Percentiles rank a stretch among this genome's conserved stretches.
phyloP scores from a whole-genome alignment of 2,888 invertebrate genomes.

The Sicus ferrugineus region DNA sequence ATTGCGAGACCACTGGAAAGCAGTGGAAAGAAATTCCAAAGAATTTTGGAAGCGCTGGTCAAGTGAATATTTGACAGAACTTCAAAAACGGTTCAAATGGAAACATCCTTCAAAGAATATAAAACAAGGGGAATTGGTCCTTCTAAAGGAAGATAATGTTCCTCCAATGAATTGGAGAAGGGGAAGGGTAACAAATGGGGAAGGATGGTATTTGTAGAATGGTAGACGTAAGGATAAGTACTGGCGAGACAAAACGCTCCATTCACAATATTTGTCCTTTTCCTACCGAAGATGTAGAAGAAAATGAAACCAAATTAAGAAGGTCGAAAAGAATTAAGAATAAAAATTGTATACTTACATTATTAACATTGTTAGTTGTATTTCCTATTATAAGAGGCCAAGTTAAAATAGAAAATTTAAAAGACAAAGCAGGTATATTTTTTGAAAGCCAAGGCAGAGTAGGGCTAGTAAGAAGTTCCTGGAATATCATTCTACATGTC shows the following conservation, averaged over 20 bases:
- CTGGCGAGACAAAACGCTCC: too few relatives aligned
- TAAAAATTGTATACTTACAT: slow-evolving; percentile 2
- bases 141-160: too few relatives aligned
- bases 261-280: slow-evolving; percentile 22
- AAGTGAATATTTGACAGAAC: slow-evolving; percentile 6
- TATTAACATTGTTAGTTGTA: background rate
- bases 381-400: background rate
- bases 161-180: too few relatives aligned
- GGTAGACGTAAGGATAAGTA: too few relatives aligned
- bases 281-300: background rate
- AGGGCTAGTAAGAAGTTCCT: background rate
- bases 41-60: slow-evolving; percentile 14
- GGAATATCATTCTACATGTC: background rate
- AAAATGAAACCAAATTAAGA: background rate
- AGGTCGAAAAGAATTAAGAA: slow-evolving; percentile 5
- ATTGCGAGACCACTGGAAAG: slow-evolving; percentile 6
- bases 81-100: background rate
- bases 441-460: slow-evolving; percentile 5
- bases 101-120: background rate
- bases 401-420: background rate
- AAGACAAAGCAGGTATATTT: slow-evolving; percentile 5
- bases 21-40: too few relatives aligned
- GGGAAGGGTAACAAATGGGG: background rate
- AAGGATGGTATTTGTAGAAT: too few relatives aligned
- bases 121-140: background rate